Percentiles rank a stretch among this genome's conserved stretches.
Conservation (phyloP, 2,888 invertebrate species). For the Troglohyphantes excavatus region DNA sequence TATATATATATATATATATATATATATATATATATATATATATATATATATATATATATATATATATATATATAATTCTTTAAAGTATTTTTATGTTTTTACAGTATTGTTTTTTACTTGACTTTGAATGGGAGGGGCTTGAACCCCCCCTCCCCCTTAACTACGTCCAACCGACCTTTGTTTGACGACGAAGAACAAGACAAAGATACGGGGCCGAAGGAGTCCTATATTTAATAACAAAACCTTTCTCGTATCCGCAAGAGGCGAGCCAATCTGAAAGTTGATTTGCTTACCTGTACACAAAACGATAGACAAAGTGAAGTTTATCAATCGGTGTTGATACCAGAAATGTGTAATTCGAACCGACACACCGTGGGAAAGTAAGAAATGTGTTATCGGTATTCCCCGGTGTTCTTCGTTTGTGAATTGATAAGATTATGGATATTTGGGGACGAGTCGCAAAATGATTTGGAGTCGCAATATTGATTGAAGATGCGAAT, state of each 20-base stretch:
- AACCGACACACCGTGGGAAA: constrained; percentile 59
- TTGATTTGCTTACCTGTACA: constrained; percentile 45
- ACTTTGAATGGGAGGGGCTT: too few species aligned
- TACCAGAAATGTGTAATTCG: constrained; percentile 55
- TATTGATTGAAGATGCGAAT: too few species aligned
- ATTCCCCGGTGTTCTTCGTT: constrained; percentile 23
- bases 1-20: too few species aligned
- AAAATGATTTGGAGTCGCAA: neutral
- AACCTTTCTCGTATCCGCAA: constrained; percentile 29
- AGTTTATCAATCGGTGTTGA: constrained; percentile 39
- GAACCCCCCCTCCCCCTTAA: too few species aligned
- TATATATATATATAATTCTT: too few species aligned
- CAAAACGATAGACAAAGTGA: constrained; percentile 8
- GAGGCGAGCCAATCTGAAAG: neutral
- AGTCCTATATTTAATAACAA: constrained; percentile 58
- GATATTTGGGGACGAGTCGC: neutral
- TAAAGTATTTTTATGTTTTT: too few species aligned
- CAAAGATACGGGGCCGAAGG: neutral
- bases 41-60: too few species aligned
- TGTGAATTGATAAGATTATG: constrained; percentile 38
- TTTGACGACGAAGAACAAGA: neutral
- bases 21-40: too few species aligned
- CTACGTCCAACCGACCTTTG: too few species aligned
- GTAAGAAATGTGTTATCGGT: constrained; percentile 41
- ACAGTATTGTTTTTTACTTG: too few species aligned